Base-by-base conservation (phyloP, 2,113 vertebrate species). In the Ginglymostoma cirratum region DNA sequence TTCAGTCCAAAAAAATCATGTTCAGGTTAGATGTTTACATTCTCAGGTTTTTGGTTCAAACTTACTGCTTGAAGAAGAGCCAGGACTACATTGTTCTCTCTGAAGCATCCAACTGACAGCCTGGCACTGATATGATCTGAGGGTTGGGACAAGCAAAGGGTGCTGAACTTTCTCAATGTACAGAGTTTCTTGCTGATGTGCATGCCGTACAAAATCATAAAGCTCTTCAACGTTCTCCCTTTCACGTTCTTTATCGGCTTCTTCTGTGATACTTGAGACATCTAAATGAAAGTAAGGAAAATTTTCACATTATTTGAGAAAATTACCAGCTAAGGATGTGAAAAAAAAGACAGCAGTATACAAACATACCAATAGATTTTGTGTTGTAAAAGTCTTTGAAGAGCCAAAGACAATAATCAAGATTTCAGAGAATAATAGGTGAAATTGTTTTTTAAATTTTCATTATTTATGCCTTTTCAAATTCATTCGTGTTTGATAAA, bases 211-310 rank as follows among this genome's bases (percentile, higher is more conserved):
- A 2, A 98, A 98, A 83, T 99, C 99, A 96, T 99, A 99, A n/a
- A 99, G 98, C 96, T 99, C 99, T 97, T 99, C 99, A 6, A 99
- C 98, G 83, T 99, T 99, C 96, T 99, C 99, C 85, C 99, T 97
- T 97, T 99, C 99, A 95, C 99, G 97, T 87, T 99, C 99, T 0
- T 87, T 98, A 96, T 99, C 99, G 67, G 98, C 98, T 94, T 98
- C 98, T 96, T 99, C 98, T 42, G 99, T 98, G 55, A 98, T 98
- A 78, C 98, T 98, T 94, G 97, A 96, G 1, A 97, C 97, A 96
- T 98, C 98, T 98, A 21, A 92, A 0, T 30, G 0, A 89, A 97
- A 96, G 30, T 27, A 96, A 17, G 66, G 89, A 93, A 93, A 80
- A 61, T 61, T 55, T 24, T 69, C 17, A 34, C 34, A 4, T 65